Percentiles rank a stretch among this genome's conserved stretches.
phyloP scores from a whole-genome alignment of 2,888 invertebrate genomes.

The Ennomos fuscantarius region DNA sequence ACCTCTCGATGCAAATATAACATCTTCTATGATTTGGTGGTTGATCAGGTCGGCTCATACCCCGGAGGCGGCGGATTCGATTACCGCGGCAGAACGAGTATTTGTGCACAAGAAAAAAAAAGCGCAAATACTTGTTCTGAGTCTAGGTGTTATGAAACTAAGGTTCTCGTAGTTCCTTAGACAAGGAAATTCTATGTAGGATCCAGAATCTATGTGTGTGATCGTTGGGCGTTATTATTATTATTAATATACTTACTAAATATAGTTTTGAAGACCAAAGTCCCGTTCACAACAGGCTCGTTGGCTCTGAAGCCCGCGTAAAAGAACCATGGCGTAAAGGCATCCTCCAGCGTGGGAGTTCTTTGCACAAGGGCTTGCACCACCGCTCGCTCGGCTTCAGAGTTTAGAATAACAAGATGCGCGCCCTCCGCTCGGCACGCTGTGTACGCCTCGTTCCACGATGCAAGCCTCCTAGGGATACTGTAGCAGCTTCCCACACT shows the following conservation, averaged over 20 bases:
- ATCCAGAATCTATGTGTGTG: too few relatives aligned
- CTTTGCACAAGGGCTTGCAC: conserved; percentile 48
- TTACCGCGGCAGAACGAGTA: too few relatives aligned
- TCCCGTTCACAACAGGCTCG: conserved; percentile 41
- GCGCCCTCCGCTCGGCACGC: conserved; percentile 62
- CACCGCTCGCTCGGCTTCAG: conserved; percentile 52
- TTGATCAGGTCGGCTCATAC: too few relatives aligned
- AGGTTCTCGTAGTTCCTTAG: too few relatives aligned
- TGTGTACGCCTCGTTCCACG: conserved; percentile 66
- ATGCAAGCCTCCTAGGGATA: conserved; percentile 45
- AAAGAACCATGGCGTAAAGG: conserved; percentile 51
- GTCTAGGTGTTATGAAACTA: too few relatives aligned
- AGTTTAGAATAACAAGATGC: conserved; percentile 65
- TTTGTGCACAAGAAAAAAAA: too few relatives aligned
- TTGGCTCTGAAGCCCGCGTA: conserved; percentile 63
- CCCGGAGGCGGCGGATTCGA: too few relatives aligned
- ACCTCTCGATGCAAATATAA: too few relatives aligned
- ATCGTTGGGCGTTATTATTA: too few relatives aligned
- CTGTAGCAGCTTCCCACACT: conserved; percentile 66
- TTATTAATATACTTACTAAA: conserved; percentile 65
- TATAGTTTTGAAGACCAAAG: conserved; percentile 62
- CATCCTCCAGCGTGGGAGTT: conserved; percentile 12
- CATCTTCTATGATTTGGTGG: too few relatives aligned
- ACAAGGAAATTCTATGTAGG: too few relatives aligned
- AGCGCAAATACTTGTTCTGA: too few relatives aligned